phyloP scores from a whole-genome alignment of 2,797 vertebrate species.

The Alectoris magna region DNA sequence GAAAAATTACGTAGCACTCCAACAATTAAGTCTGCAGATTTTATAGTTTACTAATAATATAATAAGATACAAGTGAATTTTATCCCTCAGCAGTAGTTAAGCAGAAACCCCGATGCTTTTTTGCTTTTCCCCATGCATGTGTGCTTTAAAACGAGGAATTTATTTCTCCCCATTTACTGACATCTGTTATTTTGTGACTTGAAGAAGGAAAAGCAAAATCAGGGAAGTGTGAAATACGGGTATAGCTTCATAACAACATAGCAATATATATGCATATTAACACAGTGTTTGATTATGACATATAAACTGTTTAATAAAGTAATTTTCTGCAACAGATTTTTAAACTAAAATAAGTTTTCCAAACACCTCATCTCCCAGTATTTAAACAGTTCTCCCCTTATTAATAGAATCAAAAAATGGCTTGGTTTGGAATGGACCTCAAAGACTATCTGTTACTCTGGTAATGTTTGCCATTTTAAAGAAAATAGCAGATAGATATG shows the following conservation, averaged over 20 bases:
- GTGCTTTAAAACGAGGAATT: conserved; percentile 16
- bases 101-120: neutral
- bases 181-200: neutral
- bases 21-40: neutral
- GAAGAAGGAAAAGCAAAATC: neutral
- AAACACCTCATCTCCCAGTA: neutral
- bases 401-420: too few relatives aligned
- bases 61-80: conserved; percentile 1
- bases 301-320: neutral
- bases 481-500: neutral
- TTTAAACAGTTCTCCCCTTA: neutral
- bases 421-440: too few relatives aligned
- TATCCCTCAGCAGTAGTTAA: conserved; percentile 39
- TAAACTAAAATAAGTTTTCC: conserved; percentile 6
- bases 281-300: neutral
- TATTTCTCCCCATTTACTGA: neutral
- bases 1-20: neutral
- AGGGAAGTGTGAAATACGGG: neutral
- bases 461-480: neutral
- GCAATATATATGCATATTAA: neutral
- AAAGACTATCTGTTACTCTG: neutral
- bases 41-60: neutral
- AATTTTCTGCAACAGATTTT: neutral
- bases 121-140: conserved; percentile 29
- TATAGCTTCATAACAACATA: neutral